Evolutionary conservation across 2,113 vertebrate genomes (phyloP).

Genomic region (Garra rufa): DNA sequence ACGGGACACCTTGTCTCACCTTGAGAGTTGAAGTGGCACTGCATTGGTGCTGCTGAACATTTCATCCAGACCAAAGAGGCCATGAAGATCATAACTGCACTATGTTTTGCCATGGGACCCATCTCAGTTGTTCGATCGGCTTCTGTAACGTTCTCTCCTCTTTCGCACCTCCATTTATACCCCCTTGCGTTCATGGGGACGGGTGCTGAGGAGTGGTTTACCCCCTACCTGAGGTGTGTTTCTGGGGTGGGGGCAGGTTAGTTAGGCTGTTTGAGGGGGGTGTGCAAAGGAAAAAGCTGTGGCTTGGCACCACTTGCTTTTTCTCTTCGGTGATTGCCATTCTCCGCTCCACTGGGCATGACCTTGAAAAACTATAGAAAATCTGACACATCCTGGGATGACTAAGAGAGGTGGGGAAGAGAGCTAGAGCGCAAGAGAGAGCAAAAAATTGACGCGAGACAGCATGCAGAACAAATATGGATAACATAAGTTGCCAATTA

Average conservation of each 20-base stretch:
- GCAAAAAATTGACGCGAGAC: conserved; percentile 3
- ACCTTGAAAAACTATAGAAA: conserved; percentile 76
- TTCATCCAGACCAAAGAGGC: conserved; percentile 71
- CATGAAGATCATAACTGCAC: conserved; percentile 58
- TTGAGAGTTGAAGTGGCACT: conserved; percentile 90
- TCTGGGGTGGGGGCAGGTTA: conserved; percentile 59
- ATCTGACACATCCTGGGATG: conserved; percentile 77
- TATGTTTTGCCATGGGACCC: conserved; percentile 71
- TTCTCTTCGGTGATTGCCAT: conserved; percentile 68
- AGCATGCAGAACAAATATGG: background rate
- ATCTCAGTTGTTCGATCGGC: conserved; percentile 71
- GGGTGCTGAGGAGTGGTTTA: conserved; percentile 63
- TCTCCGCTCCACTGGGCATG: conserved; percentile 75
- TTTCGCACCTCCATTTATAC: conserved; percentile 73
- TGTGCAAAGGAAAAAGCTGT: conserved; percentile 52
- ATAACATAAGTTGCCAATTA: background rate
- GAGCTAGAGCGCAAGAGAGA: conserved; percentile 45
- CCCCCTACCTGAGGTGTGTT: conserved; percentile 59
- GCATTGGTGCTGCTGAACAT: conserved; percentile 77
- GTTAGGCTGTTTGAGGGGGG: conserved; percentile 42
- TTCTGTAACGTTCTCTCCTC: conserved; percentile 49
- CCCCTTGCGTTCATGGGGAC: conserved; percentile 57
- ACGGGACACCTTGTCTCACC: conserved; percentile 74
- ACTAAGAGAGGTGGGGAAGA: conserved; percentile 70
- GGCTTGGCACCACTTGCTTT: conserved; percentile 69